phyloP scores from a whole-genome alignment of 2,888 invertebrate genomes.

The Ochropleura leucogaster region DNA sequence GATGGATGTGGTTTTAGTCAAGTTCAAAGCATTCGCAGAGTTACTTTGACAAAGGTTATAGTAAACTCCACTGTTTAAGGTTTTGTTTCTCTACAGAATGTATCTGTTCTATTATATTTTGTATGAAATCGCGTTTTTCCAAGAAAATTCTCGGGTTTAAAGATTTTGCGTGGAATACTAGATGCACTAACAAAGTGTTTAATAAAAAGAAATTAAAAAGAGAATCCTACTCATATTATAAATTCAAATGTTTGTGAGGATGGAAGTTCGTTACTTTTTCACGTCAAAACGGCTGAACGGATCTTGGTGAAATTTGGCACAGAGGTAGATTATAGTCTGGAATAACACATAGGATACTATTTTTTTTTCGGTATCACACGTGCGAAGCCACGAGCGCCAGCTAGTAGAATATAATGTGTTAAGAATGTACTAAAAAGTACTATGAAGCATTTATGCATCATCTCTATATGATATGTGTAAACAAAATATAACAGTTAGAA shows the following conservation, averaged over 20 bases:
- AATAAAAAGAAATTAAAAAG: too few species aligned
- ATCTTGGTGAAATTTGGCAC: too few species aligned
- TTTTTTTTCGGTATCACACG: too few species aligned
- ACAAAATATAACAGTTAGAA: background rate
- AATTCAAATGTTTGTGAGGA: too few species aligned
- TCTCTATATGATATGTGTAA: background rate
- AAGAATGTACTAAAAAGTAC: background rate
- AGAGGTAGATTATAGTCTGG: too few species aligned
- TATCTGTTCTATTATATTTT: slow-evolving; percentile 39
- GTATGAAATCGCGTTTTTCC: slow-evolving; percentile 2
- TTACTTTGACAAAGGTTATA: slow-evolving; percentile 39
- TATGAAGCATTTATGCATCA: background rate
- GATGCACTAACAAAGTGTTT: background rate
- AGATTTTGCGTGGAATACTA: background rate
- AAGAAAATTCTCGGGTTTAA: background rate
- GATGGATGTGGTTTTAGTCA: slow-evolving; percentile 55
- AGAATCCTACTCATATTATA: too few species aligned
- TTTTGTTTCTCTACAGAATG: slow-evolving; percentile 30
- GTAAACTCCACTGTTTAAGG: slow-evolving; percentile 32
- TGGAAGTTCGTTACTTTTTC: too few species aligned
- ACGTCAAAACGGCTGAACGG: too few species aligned
- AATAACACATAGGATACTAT: too few species aligned
- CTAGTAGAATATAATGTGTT: background rate
- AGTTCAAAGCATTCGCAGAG: slow-evolving; percentile 43
- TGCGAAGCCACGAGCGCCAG: too few species aligned